Percentiles rank a stretch among this genome's conserved stretches.
These are phyloP conservation scores for Gavia stellata DNA, from an alignment of 2,113 vertebrate genomes.

Conservation along the genomic window DNA sequence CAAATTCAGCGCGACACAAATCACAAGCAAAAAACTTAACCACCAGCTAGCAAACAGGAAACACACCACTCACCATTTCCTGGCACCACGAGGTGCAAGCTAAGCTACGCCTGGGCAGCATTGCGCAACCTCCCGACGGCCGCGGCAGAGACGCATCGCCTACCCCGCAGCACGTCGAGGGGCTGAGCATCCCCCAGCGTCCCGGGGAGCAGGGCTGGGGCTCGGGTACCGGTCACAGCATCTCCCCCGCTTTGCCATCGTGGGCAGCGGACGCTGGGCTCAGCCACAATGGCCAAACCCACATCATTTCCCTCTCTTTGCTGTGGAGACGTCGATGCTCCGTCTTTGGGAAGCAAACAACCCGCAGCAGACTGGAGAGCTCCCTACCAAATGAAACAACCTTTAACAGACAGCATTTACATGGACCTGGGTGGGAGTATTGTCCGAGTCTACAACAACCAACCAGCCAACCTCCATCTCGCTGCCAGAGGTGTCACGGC, in stretches of 20 bases:
- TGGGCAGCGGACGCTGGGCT: fast-evolving
- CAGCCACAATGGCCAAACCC: neutral
- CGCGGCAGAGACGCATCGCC: neutral
- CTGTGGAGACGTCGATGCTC: fast-evolving
- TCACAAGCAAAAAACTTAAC: neutral
- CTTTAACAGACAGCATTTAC: fast-evolving
- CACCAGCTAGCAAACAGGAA: conserved; percentile 1
- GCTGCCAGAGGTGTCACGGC: fast-evolving
- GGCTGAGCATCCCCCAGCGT: neutral
- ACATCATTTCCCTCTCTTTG: fast-evolving
- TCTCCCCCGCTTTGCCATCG: fast-evolving
- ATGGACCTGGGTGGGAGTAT: neutral
- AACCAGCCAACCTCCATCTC: neutral
- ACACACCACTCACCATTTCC: conserved; percentile 6
- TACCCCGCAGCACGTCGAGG: fast-evolving
- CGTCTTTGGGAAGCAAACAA: neutral
- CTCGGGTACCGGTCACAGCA: fast-evolving
- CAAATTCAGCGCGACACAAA: neutral
- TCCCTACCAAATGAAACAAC: neutral
- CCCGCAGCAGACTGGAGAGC: too few relatives aligned
- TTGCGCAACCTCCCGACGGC: neutral
- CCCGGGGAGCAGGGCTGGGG: neutral
- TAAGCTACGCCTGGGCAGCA: neutral
- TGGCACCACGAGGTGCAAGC: neutral
- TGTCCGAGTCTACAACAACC: neutral